Percentiles rank a stretch among this genome's conserved stretches.
phyloP scores from a whole-genome alignment of 2,888 invertebrate genomes.

The Noctua janthina region DNA sequence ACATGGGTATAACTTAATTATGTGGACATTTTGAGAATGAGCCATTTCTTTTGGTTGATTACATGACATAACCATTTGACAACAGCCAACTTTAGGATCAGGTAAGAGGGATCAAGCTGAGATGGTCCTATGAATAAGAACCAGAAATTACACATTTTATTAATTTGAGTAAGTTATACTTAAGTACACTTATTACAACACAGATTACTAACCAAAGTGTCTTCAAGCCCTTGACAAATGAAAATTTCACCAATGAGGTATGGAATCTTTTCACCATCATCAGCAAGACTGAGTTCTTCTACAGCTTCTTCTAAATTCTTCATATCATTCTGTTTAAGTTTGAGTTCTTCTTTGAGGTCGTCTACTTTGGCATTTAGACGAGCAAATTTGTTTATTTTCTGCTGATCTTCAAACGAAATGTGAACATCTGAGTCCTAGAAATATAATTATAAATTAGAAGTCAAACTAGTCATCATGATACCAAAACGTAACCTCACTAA shows the following conservation, averaged over 20 bases:
- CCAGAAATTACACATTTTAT: not conserved
- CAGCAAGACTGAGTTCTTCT: conserved; percentile 95
- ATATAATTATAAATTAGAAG: conserved; percentile 5
- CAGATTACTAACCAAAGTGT: conserved; percentile 91
- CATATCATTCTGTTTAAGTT: conserved; percentile 96
- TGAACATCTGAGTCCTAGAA: conserved; percentile 96
- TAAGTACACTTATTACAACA: not conserved
- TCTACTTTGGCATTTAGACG: conserved; percentile 97
- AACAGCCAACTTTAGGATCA: not conserved
- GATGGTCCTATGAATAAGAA: not conserved
- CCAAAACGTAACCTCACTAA: conserved; percentile 50
- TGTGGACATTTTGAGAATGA: not conserved
- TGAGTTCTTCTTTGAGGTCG: conserved; percentile 96
- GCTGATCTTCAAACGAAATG: conserved; percentile 98
- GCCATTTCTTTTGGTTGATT: too few species aligned
- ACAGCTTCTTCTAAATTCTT: conserved; percentile 98
- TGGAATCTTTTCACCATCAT: conserved; percentile 94
- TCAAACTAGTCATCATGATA: conserved; percentile 19
- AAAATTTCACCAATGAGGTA: conserved; percentile 97
- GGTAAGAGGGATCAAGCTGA: not conserved
- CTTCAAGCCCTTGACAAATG: conserved; percentile 94
- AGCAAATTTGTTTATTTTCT: conserved; percentile 99
- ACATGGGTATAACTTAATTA: not conserved
- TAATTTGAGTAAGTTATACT: not conserved
- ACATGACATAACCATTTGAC: not conserved